A percentile compares a stretch with the other conserved stretches of the same genome.
phyloP scores from a whole-genome alignment of 2,113 vertebrate species.

The Saiga tatarica region DNA sequence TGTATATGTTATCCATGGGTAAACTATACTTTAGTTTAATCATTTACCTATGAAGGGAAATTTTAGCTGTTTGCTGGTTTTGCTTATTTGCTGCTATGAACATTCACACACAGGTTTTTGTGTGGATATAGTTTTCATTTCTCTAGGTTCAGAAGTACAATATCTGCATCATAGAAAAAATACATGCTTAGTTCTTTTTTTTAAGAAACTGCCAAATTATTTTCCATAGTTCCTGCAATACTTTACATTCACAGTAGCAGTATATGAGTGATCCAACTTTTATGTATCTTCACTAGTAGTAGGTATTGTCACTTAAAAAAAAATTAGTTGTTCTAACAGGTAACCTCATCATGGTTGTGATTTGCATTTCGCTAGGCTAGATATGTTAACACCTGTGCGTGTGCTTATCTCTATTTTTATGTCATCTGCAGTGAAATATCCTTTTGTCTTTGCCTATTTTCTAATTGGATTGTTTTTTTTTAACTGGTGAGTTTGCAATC shows the following conservation, averaged over 20 bases:
- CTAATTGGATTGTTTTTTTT: not conserved
- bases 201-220: not conserved
- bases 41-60: not conserved
- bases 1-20: not conserved
- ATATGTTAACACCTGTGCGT: not conserved
- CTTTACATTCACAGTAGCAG: not conserved
- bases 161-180: not conserved
- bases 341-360: not conserved
- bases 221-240: not conserved
- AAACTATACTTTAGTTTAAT: not conserved
- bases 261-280: not conserved
- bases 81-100: not conserved
- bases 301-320: not conserved
- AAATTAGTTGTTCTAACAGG: not conserved
- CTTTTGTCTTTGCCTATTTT: not conserved
- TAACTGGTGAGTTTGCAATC: not conserved
- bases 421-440: not conserved
- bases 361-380: not conserved
- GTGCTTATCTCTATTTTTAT: not conserved
- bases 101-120: not conserved
- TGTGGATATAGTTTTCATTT: not conserved
- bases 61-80: not conserved
- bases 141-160: not conserved
- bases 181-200: not conserved
- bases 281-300: not conserved